These are phyloP conservation scores for Ammodytes marinus DNA, from an alignment of 2,113 vertebrate species.

Conservation along the genomic window DNA sequence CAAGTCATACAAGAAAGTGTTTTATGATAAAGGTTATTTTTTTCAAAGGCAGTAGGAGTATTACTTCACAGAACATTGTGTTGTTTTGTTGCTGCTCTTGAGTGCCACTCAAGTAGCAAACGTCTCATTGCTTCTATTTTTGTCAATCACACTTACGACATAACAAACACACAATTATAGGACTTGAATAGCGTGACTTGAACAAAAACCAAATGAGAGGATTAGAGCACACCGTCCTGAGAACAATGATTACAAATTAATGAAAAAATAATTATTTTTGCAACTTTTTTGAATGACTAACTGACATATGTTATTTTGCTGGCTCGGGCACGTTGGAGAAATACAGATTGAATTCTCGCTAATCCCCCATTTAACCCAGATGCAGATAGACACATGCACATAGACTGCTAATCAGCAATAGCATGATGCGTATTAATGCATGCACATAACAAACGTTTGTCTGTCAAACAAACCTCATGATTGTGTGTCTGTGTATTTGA, in stretches of 20 bases:
- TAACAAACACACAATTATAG: neutral
- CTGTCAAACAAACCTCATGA: constrained; percentile 3
- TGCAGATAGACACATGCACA: constrained; percentile 34
- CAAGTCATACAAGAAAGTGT: no score
- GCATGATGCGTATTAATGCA: constrained; percentile 23
- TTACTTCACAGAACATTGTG: no score
- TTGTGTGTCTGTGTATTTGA: constrained; percentile 9
- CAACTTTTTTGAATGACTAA: neutral
- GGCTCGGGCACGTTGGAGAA: constrained; percentile 7
- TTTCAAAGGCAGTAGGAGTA: no score
- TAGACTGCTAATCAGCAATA: constrained; percentile 36
- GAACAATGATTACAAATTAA: neutral
- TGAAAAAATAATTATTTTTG: neutral
- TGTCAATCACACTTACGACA: neutral
- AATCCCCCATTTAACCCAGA: constrained; percentile 49
- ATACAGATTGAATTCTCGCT: constrained; percentile 32
- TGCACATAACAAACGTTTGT: constrained; percentile 18
- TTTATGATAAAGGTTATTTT: no score
- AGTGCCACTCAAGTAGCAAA: constrained; percentile 1
- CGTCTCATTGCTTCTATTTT: neutral
- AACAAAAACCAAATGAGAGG: neutral
- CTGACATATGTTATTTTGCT: constrained; percentile 20
- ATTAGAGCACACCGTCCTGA: neutral
- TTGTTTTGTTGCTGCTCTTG: neutral
- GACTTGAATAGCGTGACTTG: neutral